Evolutionary conservation across 2,888 invertebrate species (phyloP).

Genomic region (Colostygia pectinataria): DNA sequence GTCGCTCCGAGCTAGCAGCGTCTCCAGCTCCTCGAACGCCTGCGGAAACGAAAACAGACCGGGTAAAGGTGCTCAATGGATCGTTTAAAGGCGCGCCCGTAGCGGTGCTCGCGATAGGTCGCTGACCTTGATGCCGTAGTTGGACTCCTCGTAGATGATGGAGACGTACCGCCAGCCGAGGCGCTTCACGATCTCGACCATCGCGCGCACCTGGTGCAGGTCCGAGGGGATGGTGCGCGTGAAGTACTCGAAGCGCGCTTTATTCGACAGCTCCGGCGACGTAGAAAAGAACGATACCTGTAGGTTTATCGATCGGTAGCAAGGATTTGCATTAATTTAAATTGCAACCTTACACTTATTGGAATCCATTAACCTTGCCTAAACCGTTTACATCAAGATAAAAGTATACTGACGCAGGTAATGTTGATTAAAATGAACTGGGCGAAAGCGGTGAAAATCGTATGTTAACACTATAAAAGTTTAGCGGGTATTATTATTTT

Average conservation of each 20-base stretch:
- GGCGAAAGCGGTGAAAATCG: too few relatives aligned
- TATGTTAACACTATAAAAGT: too few relatives aligned
- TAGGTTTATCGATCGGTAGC: not conserved
- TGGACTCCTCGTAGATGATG: constrained; percentile 97
- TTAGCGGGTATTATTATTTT: too few relatives aligned
- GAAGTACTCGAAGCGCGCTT: constrained; percentile 97
- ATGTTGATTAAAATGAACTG: too few relatives aligned
- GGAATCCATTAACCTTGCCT: too few relatives aligned
- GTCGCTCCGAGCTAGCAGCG: constrained; percentile 89
- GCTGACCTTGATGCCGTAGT: constrained; percentile 98
- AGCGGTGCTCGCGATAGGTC: constrained; percentile 91
- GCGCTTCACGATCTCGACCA: constrained; percentile 94
- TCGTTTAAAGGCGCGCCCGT: too few relatives aligned
- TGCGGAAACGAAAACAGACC: too few relatives aligned
- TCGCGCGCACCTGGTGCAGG: constrained; percentile 96
- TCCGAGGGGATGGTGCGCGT: constrained; percentile 97
- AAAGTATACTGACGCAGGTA: too few relatives aligned
- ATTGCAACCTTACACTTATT: too few relatives aligned
- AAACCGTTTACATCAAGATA: too few relatives aligned
- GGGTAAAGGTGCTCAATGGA: too few relatives aligned
- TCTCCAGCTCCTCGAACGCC: constrained; percentile 97
- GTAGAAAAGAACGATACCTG: constrained; percentile 98
- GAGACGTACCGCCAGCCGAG: constrained; percentile 97
- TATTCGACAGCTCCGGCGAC: constrained; percentile 96
- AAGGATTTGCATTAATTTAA: too few relatives aligned